phyloP scores from a whole-genome alignment of 1,140 invertebrate species.

The Trypoxylus dichotomus region DNA sequence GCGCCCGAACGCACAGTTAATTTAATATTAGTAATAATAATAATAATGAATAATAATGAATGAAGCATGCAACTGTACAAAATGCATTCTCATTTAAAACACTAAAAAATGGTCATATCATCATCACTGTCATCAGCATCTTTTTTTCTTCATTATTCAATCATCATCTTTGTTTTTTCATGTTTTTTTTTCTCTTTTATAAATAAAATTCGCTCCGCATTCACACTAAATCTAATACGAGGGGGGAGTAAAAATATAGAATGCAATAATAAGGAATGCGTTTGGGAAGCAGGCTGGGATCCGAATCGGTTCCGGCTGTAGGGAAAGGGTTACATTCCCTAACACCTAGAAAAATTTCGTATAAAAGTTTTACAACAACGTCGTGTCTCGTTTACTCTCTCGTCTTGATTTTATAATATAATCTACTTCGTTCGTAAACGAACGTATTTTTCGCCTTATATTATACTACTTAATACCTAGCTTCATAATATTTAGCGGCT shows the following conservation, averaged over 20 bases:
- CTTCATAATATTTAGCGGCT: slow-evolving; percentile 14
- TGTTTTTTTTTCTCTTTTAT: slow-evolving; percentile 28
- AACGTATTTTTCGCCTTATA: slow-evolving; percentile 8
- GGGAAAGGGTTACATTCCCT: background rate
- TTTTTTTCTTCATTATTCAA: slow-evolving; percentile 35
- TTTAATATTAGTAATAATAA: slow-evolving; percentile 39
- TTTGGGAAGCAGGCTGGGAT: slow-evolving; percentile 33
- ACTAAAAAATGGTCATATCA: slow-evolving; percentile 42
- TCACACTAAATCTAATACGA: slow-evolving; percentile 38
- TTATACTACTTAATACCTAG: background rate
- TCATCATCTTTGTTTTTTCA: slow-evolving; percentile 22
- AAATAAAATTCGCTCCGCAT: slow-evolving; percentile 36
- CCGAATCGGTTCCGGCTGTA: background rate
- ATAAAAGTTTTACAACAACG: slow-evolving; percentile 1
- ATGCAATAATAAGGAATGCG: slow-evolving; percentile 50
- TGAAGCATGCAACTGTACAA: slow-evolving; percentile 51
- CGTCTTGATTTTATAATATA: background rate
- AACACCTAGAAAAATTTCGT: background rate
- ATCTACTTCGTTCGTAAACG: background rate
- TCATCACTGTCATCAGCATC: slow-evolving; percentile 31
- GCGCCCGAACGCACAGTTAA: slow-evolving; percentile 33
- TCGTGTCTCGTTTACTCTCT: slow-evolving; percentile 5
- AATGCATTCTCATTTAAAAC: slow-evolving; percentile 45
- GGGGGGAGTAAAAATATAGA: slow-evolving; percentile 46
- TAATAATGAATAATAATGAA: slow-evolving; percentile 38